Conservation (phyloP, 2,113 vertebrate genomes). For the Hypomesus transpacificus region DNA sequence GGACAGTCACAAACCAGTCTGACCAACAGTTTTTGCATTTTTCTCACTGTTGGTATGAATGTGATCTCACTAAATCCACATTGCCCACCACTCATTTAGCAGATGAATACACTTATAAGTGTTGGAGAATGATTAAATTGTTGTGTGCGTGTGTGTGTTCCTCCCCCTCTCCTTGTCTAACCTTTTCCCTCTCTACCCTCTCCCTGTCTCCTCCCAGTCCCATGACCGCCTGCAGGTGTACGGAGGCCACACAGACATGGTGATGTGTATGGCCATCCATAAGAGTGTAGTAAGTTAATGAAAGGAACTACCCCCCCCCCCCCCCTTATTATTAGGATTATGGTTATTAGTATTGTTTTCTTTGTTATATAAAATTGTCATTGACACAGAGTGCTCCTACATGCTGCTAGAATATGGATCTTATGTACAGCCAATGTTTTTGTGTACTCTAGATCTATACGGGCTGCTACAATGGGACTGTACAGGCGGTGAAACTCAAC, state of each 20-base stretch:
- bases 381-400: too few relatives aligned
- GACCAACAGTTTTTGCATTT: too few relatives aligned
- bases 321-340: too few relatives aligned
- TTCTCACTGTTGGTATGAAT: too few relatives aligned
- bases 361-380: neutral
- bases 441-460: slow-evolving; percentile 83
- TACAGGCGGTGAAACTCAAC: slow-evolving; percentile 89
- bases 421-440: neutral
- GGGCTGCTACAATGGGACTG: slow-evolving; percentile 88
- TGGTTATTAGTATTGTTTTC: neutral
- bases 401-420: neutral
- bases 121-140: too few relatives aligned
- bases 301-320: too few relatives aligned
- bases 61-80: too few relatives aligned
- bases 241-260: slow-evolving; percentile 93
- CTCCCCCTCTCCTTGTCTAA: neutral
- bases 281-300: slow-evolving; percentile 84
- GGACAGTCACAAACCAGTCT: too few relatives aligned
- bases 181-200: neutral
- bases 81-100: too few relatives aligned
- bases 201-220: slow-evolving; percentile 68
- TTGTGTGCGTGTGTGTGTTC: neutral
- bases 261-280: slow-evolving; percentile 95
- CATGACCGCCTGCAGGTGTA: slow-evolving; percentile 95
- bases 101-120: too few relatives aligned